Base-by-base conservation (phyloP, 2,888 invertebrate genomes). In the Venustoraphidia nigricollis region DNA sequence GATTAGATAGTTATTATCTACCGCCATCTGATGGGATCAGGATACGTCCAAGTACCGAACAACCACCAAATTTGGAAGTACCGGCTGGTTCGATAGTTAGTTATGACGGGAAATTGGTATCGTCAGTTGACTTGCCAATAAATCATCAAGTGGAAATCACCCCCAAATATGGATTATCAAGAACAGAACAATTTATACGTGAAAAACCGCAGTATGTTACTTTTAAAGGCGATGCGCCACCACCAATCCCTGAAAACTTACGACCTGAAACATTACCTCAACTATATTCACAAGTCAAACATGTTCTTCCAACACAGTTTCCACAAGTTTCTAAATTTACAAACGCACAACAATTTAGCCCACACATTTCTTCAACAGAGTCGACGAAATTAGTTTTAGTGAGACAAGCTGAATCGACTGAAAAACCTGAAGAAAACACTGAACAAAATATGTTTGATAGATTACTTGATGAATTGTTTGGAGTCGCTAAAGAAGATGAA, bases 91-190 rank as follows among this genome's bases (percentile, higher is more conserved):
- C 80, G 0, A 77, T 82, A 34, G 79, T 85, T 6, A 78, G 84
- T 1, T 87, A 80, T 56, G 86, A 87, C 56, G 87, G 86, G 0
- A 84, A 83, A 63, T 77, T 76, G 44, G 75, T 87, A 6, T 76
- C 82, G 2, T 83, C 83, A 41, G 76, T 79, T 0, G 74, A 78
- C 54, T 66, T 78, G 10, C 67, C 71, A 27, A 61, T 60, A 8
- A 61, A 58, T 49, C 66, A 63, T 48, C 63, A 66, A 0, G 65
- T 60, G 50, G 53, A 60, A 57, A 47, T 59, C 10, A 57, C 58
- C 13, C 50, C 56, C 10, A 55, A 53, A 34, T 44, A 57, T 17
- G 65, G 65, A 45, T 59, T 67, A 3, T 71, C 69, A 1, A 72
- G 73, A 52, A 68, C 78, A 0, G 76, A 82, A 47, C 66, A 78